These are phyloP conservation scores for Leucosticte australis DNA, from an alignment of 2,113 vertebrate genomes.

Conservation along the genomic window DNA sequence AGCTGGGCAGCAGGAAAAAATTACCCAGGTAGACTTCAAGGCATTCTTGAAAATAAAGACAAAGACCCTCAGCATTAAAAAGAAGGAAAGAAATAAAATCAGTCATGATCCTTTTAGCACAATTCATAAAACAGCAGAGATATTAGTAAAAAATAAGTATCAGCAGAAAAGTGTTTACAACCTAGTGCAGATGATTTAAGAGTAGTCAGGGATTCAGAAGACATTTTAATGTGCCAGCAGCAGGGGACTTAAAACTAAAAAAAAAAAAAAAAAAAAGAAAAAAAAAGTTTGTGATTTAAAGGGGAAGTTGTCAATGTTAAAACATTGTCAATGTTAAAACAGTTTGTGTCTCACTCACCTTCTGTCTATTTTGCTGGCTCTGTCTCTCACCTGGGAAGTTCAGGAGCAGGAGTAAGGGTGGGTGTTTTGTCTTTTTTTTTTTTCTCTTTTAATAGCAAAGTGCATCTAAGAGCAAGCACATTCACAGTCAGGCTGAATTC, in stretches of 20 bases:
- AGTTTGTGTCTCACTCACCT: neutral
- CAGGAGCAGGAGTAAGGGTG: neutral
- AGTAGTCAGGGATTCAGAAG: slow-evolving; percentile 47
- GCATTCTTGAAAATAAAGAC: neutral
- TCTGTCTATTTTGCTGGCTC: neutral
- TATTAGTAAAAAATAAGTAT: slow-evolving; percentile 46
- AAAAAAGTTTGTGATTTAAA: slow-evolving; percentile 18
- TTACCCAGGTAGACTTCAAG: neutral
- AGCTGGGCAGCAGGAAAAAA: neutral
- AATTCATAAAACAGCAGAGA: slow-evolving; percentile 34
- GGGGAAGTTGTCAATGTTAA: neutral
- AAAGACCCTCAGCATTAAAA: neutral
- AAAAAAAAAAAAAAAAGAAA: neutral
- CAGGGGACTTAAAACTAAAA: slow-evolving; percentile 19
- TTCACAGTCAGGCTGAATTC: neutral
- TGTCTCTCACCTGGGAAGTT: neutral
- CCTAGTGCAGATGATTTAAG: slow-evolving; percentile 44
- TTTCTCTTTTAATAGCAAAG: neutral
- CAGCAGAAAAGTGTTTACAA: slow-evolving; percentile 57
- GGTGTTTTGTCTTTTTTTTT: neutral
- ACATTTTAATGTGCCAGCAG: slow-evolving; percentile 48
- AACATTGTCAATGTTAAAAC: neutral
- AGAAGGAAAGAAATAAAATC: neutral
- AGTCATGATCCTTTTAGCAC: slow-evolving; percentile 17
- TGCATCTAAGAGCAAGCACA: neutral